phyloP scores from a whole-genome alignment of 2,797 vertebrate genomes.

The Mareca strepera region DNA sequence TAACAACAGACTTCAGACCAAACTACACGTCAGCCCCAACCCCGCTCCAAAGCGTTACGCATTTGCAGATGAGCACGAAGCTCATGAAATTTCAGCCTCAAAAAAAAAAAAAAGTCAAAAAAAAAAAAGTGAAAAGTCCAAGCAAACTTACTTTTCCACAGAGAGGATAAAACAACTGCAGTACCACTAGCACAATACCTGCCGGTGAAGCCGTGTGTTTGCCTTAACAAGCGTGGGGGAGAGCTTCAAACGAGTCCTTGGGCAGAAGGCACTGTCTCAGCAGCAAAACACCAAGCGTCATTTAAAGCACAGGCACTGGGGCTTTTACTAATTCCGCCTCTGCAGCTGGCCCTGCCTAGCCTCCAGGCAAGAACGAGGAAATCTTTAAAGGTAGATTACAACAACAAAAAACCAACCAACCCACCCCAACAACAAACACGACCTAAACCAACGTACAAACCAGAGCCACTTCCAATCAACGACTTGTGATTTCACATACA shows the following conservation, averaged over 20 bases:
- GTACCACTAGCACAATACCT: not conserved
- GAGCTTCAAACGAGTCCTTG: not conserved
- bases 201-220: not conserved
- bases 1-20: not conserved
- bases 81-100: not conserved
- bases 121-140: not conserved
- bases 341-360: conserved; percentile 44
- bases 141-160: conserved; percentile 34
- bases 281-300: not conserved
- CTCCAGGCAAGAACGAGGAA: conserved; percentile 31
- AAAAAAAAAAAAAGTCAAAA: not conserved
- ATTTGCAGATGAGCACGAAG: not conserved
- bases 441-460: not conserved
- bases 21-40: not conserved
- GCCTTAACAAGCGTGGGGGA: not conserved
- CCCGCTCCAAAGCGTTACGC: not conserved
- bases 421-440: not conserved
- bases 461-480: not conserved
- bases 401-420: not conserved
- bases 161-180: not conserved
- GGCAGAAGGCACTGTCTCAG: not conserved
- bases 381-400: not conserved
- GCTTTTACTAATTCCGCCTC: conserved; percentile 35
- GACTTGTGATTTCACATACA: not conserved
- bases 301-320: not conserved